Percentiles rank a stretch among this genome's conserved stretches.
phyloP scores from a whole-genome alignment of 1,140 invertebrate species.

The Temnothorax curvispinosus region DNA sequence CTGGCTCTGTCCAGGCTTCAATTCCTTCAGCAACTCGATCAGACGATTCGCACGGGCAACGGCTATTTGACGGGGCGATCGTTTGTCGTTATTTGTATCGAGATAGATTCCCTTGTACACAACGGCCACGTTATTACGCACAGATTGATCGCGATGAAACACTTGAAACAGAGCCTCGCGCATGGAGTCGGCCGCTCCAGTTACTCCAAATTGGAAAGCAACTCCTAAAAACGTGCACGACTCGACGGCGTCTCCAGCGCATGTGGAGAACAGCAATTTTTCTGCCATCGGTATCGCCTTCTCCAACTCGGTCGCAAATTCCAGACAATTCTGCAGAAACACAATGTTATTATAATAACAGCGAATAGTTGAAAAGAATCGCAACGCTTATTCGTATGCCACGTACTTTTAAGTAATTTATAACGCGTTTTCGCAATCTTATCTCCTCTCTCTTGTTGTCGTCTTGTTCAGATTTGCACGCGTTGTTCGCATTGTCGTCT shows the following conservation, averaged over 20 bases:
- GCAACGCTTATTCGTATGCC: conserved; percentile 73
- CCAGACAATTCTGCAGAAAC: conserved; percentile 87
- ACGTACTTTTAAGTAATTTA: conserved; percentile 82
- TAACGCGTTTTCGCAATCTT: conserved; percentile 74
- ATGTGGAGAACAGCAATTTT: conserved; percentile 91
- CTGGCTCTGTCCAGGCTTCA: conserved; percentile 88
- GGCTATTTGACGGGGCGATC: conserved; percentile 75
- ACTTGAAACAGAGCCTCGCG: conserved; percentile 91
- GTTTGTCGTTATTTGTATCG: conserved; percentile 65
- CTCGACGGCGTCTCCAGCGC: conserved; percentile 92
- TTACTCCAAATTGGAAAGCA: conserved; percentile 92
- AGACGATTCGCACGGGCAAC: conserved; percentile 71
- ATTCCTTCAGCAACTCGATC: conserved; percentile 87
- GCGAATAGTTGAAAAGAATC: not conserved
- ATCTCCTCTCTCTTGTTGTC: conserved; percentile 75
- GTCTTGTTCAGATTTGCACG: not conserved
- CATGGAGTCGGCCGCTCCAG: conserved; percentile 90
- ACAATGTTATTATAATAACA: conserved; percentile 70
- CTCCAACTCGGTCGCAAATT: conserved; percentile 90
- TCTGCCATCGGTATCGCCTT: conserved; percentile 90
- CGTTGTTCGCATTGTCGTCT: conserved; percentile 41
- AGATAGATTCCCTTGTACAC: conserved; percentile 90
- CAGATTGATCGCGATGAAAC: conserved; percentile 87
- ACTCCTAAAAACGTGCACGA: conserved; percentile 94
- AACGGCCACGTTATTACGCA: conserved; percentile 87